phyloP scores from a whole-genome alignment of 2,113 vertebrate genomes.

The Varanus komodoensis region DNA sequence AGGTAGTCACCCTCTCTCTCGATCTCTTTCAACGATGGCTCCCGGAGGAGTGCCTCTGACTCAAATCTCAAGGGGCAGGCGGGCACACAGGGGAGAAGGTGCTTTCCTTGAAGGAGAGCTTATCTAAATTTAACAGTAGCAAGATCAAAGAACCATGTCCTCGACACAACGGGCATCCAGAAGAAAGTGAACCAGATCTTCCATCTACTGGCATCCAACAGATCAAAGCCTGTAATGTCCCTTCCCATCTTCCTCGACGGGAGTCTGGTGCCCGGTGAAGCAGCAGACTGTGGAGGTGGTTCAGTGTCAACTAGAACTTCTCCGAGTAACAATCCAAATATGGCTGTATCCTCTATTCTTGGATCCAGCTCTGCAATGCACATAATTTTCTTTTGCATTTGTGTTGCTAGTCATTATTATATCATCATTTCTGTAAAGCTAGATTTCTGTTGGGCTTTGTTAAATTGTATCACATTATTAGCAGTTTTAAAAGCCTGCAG shows the following conservation, averaged over 20 bases:
- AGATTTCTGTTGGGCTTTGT: not conserved
- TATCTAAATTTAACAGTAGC: no score
- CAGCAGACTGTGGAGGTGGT: not conserved
- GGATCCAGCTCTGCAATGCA: not conserved
- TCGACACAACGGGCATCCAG: no score
- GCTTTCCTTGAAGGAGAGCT: no score
- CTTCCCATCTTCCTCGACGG: not conserved
- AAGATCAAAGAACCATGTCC: no score
- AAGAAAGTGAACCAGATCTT: no score
- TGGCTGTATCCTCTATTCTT: not conserved
- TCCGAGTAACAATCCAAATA: not conserved
- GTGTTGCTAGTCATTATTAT: slow-evolving; percentile 1
- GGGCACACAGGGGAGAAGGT: no score
- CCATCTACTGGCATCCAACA: no score
- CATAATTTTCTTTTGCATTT: not conserved
- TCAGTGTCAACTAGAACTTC: not conserved
- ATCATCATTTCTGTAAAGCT: not conserved
- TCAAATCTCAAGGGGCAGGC: no score
- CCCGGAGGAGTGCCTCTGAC: no score
- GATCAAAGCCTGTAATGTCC: no score
- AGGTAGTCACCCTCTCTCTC: no score
- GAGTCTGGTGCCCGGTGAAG: not conserved
- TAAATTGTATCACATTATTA: slow-evolving; percentile 27
- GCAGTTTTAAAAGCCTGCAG: not conserved
- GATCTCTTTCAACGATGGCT: no score